Evolutionary conservation across 1,140 invertebrate genomes (phyloP).

Genomic region (Coenobita brevimanus): DNA sequence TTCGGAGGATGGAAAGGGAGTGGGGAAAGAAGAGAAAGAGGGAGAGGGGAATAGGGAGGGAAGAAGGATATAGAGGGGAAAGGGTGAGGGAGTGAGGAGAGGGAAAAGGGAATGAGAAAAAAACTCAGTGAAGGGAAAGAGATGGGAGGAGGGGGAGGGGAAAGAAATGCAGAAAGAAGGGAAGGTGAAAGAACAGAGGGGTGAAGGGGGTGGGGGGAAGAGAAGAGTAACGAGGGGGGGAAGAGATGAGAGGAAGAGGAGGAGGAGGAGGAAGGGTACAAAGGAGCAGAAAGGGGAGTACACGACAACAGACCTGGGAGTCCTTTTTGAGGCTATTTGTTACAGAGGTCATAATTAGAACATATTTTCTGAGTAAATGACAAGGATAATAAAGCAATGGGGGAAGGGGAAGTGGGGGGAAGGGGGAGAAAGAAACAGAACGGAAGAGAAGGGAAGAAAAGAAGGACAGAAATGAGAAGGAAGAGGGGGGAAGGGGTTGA

Average conservation of each 20-base stretch:
- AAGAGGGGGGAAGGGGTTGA: neutral
- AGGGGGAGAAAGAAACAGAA: slow-evolving; percentile 7
- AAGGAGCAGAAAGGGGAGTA: neutral
- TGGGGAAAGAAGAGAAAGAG: too few relatives aligned
- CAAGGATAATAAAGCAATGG: too few relatives aligned
- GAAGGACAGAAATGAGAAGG: neutral
- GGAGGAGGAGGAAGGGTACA: neutral
- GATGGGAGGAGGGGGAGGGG: slow-evolving; percentile 2
- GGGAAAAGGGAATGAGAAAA: neutral
- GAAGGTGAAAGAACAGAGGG: neutral
- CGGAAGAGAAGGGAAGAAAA: neutral
- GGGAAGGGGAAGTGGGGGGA: neutral
- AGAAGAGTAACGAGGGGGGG: neutral
- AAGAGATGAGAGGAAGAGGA: neutral
- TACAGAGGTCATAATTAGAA: too few relatives aligned
- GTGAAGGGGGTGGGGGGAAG: neutral
- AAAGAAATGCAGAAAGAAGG: neutral
- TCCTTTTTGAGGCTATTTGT: too few relatives aligned
- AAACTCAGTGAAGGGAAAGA: neutral
- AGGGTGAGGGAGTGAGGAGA: neutral
- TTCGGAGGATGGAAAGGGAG: too few relatives aligned
- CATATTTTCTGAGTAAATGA: too few relatives aligned
- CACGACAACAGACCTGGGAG: too few relatives aligned
- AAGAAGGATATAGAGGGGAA: too few relatives aligned
- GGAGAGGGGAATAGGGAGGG: neutral